Percentiles rank a stretch among this genome's conserved stretches.
phyloP scores from a whole-genome alignment of 2,797 vertebrate genomes.

The Discoglossus pictus region DNA sequence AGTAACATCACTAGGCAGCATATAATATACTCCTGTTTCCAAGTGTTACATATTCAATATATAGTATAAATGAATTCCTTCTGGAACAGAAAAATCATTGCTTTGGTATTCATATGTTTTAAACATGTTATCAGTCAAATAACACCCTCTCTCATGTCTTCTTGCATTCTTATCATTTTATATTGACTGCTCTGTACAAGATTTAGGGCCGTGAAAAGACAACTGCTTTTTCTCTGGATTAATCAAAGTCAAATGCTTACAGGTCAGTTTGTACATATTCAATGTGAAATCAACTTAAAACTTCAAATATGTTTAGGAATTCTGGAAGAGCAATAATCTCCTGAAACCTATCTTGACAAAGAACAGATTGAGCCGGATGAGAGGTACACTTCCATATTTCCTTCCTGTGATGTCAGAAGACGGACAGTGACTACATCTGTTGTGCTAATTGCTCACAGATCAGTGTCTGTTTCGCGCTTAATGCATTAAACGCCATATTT shows the following conservation, averaged over 20 bases:
- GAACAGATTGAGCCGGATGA: conserved; percentile 70
- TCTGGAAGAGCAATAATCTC: conserved; percentile 61
- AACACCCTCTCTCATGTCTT: background rate
- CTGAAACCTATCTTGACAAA: conserved; percentile 72
- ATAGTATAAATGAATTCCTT: too few species aligned
- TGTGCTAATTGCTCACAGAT: conserved; percentile 66
- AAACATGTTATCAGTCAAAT: background rate
- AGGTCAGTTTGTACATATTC: conserved; percentile 50
- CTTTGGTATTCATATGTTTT: background rate
- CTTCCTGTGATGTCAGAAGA: conserved; percentile 76
- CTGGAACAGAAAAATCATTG: too few species aligned
- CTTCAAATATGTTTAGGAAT: conserved; percentile 57
- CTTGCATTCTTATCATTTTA: conserved; percentile 2
- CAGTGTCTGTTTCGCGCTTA: conserved; percentile 40
- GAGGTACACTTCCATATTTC: conserved; percentile 78
- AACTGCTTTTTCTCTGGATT: conserved; percentile 20
- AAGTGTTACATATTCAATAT: too few species aligned
- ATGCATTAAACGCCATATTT: conserved; percentile 39
- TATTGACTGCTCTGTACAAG: background rate
- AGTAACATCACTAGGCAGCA: too few species aligned
- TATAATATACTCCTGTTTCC: too few species aligned
- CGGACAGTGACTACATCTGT: conserved; percentile 75
- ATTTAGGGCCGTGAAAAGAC: background rate
- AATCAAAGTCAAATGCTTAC: conserved; percentile 56
- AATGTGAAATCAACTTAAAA: conserved; percentile 53